Evolutionary conservation across 2,888 invertebrate species (phyloP).

Genomic region (Drosophila prostipennis): DNA sequence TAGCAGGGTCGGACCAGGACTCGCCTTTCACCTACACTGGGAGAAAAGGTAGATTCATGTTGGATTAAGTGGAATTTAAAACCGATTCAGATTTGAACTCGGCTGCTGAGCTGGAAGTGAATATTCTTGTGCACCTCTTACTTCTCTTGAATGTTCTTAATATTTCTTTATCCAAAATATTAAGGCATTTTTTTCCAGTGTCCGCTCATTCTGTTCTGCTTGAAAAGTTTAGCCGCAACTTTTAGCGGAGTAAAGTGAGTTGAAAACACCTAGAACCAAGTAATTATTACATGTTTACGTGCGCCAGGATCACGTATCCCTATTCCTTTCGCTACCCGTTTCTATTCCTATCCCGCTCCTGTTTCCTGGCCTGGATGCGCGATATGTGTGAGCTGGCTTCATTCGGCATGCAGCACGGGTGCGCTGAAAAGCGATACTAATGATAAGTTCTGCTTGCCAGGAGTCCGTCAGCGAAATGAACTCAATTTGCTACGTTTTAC

Average conservation of each 20-base stretch:
- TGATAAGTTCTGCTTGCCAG: conserved; percentile 73
- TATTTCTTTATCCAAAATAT: no score
- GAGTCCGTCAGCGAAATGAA: conserved; percentile 73
- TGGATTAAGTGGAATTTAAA: no score
- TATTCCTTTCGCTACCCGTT: neutral
- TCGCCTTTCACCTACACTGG: conserved; percentile 15
- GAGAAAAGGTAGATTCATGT: neutral
- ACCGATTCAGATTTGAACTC: no score
- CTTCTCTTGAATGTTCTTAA: no score
- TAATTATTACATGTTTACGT: conserved; percentile 74
- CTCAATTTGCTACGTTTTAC: conserved; percentile 76
- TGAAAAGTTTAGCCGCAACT: conserved; percentile 45
- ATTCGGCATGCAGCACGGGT: conserved; percentile 66
- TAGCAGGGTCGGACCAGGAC: conserved; percentile 45
- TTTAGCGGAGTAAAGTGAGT: conserved; percentile 41
- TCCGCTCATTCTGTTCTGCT: conserved; percentile 13
- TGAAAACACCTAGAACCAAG: conserved; percentile 65
- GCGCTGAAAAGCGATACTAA: conserved; percentile 81
- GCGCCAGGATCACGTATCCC: conserved; percentile 27
- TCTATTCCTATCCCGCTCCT: conserved; percentile 7
- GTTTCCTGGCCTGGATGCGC: conserved; percentile 22
- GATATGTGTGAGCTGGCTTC: conserved; percentile 45
- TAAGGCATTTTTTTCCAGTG: conserved; percentile 19
- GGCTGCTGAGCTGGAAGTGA: no score
- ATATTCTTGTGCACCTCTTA: no score